These are phyloP conservation scores for Leucozona laternaria DNA, from an alignment of 2,888 invertebrate genomes.

Conservation along the genomic window DNA sequence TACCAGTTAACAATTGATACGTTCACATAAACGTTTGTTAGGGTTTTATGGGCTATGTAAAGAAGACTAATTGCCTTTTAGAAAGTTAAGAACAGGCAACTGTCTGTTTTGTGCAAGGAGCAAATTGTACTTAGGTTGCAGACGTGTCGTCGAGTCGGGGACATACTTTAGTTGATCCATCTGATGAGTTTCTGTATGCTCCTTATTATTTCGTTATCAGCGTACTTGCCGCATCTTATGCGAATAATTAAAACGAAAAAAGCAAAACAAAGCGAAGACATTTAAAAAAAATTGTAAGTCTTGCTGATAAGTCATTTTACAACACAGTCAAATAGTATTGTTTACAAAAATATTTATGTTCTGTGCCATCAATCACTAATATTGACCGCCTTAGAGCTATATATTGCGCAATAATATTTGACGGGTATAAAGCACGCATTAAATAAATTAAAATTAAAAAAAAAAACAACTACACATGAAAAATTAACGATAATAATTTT, in stretches of 20 bases:
- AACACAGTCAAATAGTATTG: neutral
- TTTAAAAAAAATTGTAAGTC: neutral
- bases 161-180: too few relatives aligned
- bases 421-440: neutral
- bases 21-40: too few relatives aligned
- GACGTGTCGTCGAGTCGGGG: too few relatives aligned
- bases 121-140: too few relatives aligned
- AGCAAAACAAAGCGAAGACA: neutral
- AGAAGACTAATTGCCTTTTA: too few relatives aligned
- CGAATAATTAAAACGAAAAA: neutral
- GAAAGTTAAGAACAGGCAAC: too few relatives aligned
- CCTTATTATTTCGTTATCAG: too few relatives aligned
- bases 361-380: neutral
- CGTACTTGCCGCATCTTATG: too few relatives aligned
- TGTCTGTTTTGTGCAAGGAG: too few relatives aligned
- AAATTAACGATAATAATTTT: neutral
- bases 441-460: neutral
- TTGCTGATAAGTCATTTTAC: neutral
- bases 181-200: too few relatives aligned
- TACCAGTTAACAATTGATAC: too few relatives aligned
- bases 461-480: neutral
- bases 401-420: neutral
- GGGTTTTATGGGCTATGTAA: too few relatives aligned
- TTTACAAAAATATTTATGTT: neutral
- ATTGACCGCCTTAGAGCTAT: neutral